Evolutionary conservation across 2,113 vertebrate genomes (phyloP).

Genomic region (Spilogale gracilis): DNA sequence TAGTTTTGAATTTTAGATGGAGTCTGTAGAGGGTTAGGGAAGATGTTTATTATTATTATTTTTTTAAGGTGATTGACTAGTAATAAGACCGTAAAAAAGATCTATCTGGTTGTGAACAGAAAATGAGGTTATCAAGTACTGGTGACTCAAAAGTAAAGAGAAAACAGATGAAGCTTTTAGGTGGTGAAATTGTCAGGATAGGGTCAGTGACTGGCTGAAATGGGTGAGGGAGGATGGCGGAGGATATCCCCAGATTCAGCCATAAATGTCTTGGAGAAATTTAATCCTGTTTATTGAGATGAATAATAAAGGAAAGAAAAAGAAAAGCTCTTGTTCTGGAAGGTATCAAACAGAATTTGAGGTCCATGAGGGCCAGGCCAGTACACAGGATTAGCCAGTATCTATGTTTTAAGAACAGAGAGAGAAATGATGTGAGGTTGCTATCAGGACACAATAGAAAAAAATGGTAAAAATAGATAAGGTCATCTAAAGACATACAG

Average conservation of each 20-base stretch:
- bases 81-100: neutral
- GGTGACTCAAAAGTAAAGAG: neutral
- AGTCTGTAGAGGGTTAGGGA: neutral
- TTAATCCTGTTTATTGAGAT: neutral
- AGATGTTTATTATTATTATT: neutral
- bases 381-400: neutral
- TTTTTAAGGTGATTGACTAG: neutral
- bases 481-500: neutral
- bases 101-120: neutral
- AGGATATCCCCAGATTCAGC: neutral
- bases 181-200: neutral
- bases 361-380: neutral
- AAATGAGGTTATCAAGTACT: neutral
- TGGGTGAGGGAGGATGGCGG: neutral
- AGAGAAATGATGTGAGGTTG: neutral
- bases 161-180: neutral
- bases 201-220: neutral
- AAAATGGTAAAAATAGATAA: neutral
- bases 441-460: neutral
- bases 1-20: constrained; percentile 33
- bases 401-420: neutral
- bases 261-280: neutral
- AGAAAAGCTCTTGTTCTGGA: neutral
- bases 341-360: constrained; percentile 14
- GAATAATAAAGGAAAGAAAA: neutral